These are phyloP conservation scores for Epinotia nisella DNA, from an alignment of 2,888 invertebrate genomes.

Conservation along the genomic window DNA sequence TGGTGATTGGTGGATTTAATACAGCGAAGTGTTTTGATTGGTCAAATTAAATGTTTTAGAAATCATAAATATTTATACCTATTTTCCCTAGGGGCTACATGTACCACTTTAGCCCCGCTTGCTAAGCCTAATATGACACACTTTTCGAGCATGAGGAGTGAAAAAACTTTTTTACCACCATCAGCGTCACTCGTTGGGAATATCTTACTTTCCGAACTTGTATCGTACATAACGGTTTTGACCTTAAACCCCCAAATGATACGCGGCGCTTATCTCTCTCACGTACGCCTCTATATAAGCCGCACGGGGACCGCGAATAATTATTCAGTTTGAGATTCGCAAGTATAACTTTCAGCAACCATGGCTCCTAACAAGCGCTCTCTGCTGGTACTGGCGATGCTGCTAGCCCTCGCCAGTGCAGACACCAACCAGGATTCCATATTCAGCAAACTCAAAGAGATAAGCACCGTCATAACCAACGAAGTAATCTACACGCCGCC, in stretches of 20 bases:
- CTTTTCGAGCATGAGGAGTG: too few species aligned
- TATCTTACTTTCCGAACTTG: too few species aligned
- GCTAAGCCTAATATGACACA: too few species aligned
- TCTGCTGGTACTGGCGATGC: neutral
- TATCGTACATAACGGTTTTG: neutral
- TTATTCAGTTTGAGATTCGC: neutral
- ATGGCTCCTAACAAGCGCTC: neutral
- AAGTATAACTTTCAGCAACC: neutral
- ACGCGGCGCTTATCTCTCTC: neutral
- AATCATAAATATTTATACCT: too few species aligned
- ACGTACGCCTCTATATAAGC: slow-evolving; percentile 3
- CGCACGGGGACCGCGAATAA: neutral
- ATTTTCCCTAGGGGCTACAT: too few species aligned
- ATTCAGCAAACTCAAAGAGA: neutral
- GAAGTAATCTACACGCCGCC: neutral
- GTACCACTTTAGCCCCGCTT: too few species aligned
- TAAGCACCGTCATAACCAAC: slow-evolving; percentile 7
- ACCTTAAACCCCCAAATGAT: neutral
- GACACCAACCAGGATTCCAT: neutral
- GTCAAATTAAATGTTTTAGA: too few species aligned
- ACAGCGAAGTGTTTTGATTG: too few species aligned
- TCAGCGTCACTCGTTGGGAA: too few species aligned
- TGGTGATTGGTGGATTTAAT: too few species aligned
- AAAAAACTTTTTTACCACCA: too few species aligned
- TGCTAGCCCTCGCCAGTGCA: neutral